Percentiles rank a stretch among this genome's conserved stretches.
Conservation (phyloP, 2,113 vertebrate genomes). For the Athene noctua region DNA sequence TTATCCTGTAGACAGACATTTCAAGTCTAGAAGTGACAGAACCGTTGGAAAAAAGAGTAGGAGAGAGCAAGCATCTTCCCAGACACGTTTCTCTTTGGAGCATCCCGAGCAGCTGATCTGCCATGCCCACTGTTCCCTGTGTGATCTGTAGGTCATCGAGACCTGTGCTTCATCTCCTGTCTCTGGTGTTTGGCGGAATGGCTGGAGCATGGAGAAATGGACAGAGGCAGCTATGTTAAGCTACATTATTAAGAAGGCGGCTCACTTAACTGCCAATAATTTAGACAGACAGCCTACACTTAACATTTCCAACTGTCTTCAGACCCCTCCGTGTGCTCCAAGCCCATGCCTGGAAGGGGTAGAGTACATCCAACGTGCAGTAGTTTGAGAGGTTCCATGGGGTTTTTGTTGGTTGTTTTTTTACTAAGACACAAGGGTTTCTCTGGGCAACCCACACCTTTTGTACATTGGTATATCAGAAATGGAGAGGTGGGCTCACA, state of each 20-base stretch:
- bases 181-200: neutral
- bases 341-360: no score
- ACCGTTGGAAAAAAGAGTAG: neutral
- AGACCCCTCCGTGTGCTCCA: neutral
- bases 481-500: neutral
- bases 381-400: neutral
- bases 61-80: neutral
- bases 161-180: neutral
- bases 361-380: rapidly evolving
- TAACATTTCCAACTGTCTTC: neutral
- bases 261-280: neutral
- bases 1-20: neutral
- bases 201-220: neutral
- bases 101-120: neutral
- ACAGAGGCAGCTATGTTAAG: neutral
- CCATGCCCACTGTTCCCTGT: neutral
- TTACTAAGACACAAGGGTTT: neutral
- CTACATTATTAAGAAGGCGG: neutral
- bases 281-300: neutral
- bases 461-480: neutral
- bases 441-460: neutral
- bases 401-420: neutral
- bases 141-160: neutral
- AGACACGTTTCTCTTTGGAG: neutral
- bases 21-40: neutral